phyloP scores from a whole-genome alignment of 2,113 vertebrate genomes.

The Cottus gobio region DNA sequence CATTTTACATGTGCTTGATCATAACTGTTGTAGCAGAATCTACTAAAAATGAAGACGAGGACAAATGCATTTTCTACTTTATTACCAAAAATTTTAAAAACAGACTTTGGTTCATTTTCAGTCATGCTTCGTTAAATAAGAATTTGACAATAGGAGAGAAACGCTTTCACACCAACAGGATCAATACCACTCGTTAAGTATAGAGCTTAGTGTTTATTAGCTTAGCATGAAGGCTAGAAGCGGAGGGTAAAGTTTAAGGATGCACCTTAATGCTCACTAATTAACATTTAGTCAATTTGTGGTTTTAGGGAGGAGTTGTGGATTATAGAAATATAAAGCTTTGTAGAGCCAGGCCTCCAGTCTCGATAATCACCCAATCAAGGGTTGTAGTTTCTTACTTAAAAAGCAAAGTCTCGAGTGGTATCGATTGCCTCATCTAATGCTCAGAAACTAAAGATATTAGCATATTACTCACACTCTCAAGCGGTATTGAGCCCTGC shows the following conservation, averaged over 20 bases:
- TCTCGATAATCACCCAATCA: neutral
- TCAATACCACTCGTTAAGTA: neutral
- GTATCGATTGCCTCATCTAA: neutral
- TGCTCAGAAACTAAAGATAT: neutral
- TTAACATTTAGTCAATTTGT: neutral
- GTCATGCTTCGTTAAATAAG: neutral
- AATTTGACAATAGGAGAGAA: neutral
- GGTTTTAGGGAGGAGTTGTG: neutral
- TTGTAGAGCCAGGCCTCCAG: neutral
- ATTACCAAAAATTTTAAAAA: slow-evolving; percentile 50
- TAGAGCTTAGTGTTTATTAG: neutral
- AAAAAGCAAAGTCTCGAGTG: too few species aligned
- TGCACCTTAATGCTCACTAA: neutral
- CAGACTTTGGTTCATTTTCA: slow-evolving; percentile 35
- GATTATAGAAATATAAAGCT: neutral
- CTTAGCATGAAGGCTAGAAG: neutral
- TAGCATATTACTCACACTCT: neutral
- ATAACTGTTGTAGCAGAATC: neutral
- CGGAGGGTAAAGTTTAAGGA: neutral
- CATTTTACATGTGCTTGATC: neutral
- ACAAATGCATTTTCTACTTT: slow-evolving; percentile 30
- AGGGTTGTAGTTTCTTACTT: too few species aligned
- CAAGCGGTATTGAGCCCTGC: too few species aligned
- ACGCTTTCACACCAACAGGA: neutral
- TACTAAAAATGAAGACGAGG: neutral